Evolutionary conservation across 1,140 invertebrate species (phyloP), one percentile per base, ranked within the genome.

Genomic region (Drosophila tropicalis): DNA sequence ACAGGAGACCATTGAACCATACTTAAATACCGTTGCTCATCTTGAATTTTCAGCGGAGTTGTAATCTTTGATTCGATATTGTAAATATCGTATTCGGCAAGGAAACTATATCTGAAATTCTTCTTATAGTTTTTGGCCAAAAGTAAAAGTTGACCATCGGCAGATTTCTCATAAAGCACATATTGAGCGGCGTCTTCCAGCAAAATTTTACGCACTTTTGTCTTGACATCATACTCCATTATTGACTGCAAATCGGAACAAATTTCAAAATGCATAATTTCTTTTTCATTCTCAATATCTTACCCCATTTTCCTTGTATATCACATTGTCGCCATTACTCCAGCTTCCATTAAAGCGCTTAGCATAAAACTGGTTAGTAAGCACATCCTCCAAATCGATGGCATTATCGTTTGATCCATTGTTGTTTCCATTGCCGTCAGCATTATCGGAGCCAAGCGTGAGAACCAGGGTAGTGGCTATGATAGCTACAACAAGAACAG

Each of bases 41-140:
- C 77, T 41, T 79, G 62, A 19, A 92, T 91, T 47, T 67, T 76
- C 66, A 91, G 72, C 0, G 62, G 51, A 15, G 63, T 19, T 10
- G 56, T 32, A 19, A 7, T 54, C 90, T 93, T 93, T 78, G 94
- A 93, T 32, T 89, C 92, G n/a, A 90, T 79, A 17, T 94, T 93
- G 70, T 94, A 95, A 3, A 95, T 92, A 34, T 93, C 92, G 76
- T 93, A 95, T 69, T 92, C 92, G n/a, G 94, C 93, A 4, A 93
- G 92, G 4, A 92, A 94, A 9, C 95, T 95, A 81, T 96, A 94
- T 60, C 95, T 92, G 76, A 94, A 95, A 5, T 94, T 93, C 94
- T 92, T 92, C 29, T 80, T 86, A 36, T 83, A 90, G 63, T 90
- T 90, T 62, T 91, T 91, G 4, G 84, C 83, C 67, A 91, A 65